Conservation (phyloP, 1,140 invertebrate genomes). For the Asobara japonica region DNA sequence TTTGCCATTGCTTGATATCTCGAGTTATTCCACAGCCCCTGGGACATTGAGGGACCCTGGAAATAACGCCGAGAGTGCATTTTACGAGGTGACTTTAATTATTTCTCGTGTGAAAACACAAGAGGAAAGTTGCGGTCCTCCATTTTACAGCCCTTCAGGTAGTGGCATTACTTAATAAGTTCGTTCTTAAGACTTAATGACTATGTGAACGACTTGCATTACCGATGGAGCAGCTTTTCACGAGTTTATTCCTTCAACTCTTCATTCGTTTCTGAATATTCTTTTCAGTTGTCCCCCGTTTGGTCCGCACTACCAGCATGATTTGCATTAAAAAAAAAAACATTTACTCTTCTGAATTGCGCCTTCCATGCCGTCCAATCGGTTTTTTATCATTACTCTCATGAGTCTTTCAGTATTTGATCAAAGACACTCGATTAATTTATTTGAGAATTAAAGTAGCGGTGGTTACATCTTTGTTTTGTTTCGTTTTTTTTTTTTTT, state of each 20-base stretch:
- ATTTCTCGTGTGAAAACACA: neutral
- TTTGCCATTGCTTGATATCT: neutral
- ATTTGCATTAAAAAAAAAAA: slow-evolving; percentile 40
- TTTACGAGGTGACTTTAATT: too few species aligned
- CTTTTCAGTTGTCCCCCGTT: slow-evolving; percentile 54
- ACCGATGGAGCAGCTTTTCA: slow-evolving; percentile 53
- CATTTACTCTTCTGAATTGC: slow-evolving; percentile 48
- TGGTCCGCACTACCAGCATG: slow-evolving; percentile 64
- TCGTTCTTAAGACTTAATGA: slow-evolving; percentile 47
- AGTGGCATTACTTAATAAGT: neutral
- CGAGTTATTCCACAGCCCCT: neutral
- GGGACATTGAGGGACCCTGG: too few species aligned
- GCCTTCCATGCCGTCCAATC: slow-evolving; percentile 53
- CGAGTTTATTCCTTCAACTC: slow-evolving; percentile 20
- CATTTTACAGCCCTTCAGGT: neutral
- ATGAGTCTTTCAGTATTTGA: slow-evolving; percentile 19
- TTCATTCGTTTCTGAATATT: slow-evolving; percentile 40
- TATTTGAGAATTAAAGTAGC: neutral
- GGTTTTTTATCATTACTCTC: slow-evolving; percentile 38
- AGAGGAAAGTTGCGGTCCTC: neutral
- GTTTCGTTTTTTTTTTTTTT: too few species aligned
- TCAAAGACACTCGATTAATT: neutral
- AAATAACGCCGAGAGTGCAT: too few species aligned
- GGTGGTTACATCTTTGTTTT: neutral
- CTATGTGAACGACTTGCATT: slow-evolving; percentile 50